Conservation (phyloP, 2,113 vertebrate species). For the Brachyhypopomus occidentalis region DNA sequence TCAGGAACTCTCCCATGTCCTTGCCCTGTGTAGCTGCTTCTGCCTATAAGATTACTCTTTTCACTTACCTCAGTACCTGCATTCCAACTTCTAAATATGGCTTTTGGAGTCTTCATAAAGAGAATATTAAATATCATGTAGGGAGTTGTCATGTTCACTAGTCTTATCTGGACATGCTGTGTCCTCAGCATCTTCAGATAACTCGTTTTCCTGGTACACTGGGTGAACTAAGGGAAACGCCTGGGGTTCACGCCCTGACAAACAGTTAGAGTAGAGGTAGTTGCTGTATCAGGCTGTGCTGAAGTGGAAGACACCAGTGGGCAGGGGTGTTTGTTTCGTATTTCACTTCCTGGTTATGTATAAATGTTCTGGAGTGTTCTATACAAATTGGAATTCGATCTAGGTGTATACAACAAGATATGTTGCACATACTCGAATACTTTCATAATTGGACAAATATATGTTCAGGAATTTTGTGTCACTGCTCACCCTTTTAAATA, state of each 20-base stretch:
- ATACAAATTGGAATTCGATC: not conserved
- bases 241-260: not conserved
- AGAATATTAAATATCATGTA: not conserved
- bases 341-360: not conserved
- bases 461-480: not conserved
- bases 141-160: not conserved
- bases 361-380: not conserved
- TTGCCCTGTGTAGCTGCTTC: not conserved
- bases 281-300: not conserved
- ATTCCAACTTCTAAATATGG: not conserved
- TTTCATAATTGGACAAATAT: not conserved
- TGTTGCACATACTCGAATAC: too few relatives aligned
- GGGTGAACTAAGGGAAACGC: not conserved
- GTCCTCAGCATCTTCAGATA: not conserved
- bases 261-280: not conserved
- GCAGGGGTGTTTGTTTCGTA: not conserved
- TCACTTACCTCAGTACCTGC: not conserved
- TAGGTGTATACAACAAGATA: not conserved
- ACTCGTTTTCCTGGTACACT: not conserved
- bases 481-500: not conserved
- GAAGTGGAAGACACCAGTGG: not conserved
- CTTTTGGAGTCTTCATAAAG: not conserved
- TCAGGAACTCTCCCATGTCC: not conserved
- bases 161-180: not conserved
- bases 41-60: not conserved